These are phyloP conservation scores for Hermatobates lingyangjiaoensis DNA, from an alignment of 1,140 invertebrate species.

Conservation along the genomic window DNA sequence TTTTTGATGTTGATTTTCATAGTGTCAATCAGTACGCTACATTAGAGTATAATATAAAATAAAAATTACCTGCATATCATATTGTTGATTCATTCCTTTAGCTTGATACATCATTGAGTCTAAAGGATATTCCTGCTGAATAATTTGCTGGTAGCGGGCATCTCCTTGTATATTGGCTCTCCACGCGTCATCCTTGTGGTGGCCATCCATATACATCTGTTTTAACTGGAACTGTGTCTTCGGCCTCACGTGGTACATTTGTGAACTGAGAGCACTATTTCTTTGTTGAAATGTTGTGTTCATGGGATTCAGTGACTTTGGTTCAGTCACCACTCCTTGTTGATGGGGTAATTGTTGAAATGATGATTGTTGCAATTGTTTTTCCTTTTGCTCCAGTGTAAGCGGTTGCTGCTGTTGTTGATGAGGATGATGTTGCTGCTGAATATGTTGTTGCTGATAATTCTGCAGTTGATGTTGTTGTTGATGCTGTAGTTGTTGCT, in stretches of 20 bases:
- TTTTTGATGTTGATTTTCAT: too few relatives aligned
- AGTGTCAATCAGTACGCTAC: too few relatives aligned
- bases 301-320: too few relatives aligned
- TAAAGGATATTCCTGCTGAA: neutral
- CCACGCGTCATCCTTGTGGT: neutral
- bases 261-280: too few relatives aligned
- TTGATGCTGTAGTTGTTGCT: constrained; percentile 16
- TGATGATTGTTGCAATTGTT: too few relatives aligned
- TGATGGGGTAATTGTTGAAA: too few relatives aligned
- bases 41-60: too few relatives aligned
- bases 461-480: constrained; percentile 30
- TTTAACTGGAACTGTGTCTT: neutral
- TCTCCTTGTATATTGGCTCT: neutral
- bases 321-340: too few relatives aligned
- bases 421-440: constrained; percentile 19
- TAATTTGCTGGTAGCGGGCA: neutral
- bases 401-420: constrained; percentile 20
- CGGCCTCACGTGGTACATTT: neutral
- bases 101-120: neutral
- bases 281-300: too few relatives aligned
- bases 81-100: too few relatives aligned
- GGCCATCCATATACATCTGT: neutral
- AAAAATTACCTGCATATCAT: too few relatives aligned
- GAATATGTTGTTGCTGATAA: constrained; percentile 24
- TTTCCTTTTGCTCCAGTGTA: too few relatives aligned